These are phyloP conservation scores for Xestobium rufovillosum DNA, from an alignment of 2,888 invertebrate species.

Conservation along the genomic window DNA sequence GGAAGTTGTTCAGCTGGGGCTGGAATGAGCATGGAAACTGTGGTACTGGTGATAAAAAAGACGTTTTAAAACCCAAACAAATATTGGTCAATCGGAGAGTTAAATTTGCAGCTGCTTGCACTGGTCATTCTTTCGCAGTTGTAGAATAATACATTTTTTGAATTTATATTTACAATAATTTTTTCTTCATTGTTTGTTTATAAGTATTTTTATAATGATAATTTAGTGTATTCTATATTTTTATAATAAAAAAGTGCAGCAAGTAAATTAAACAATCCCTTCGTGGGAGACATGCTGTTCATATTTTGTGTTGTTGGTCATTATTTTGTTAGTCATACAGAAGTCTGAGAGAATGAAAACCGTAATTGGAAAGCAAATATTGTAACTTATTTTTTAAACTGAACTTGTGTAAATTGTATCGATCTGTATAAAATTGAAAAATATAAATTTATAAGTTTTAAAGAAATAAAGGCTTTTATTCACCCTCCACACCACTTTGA, in stretches of 20 bases:
- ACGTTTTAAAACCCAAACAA: slow-evolving; percentile 43
- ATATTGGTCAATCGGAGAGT: slow-evolving; percentile 37
- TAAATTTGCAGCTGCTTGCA: slow-evolving; percentile 43
- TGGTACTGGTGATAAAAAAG: slow-evolving; percentile 53
- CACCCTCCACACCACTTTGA: too few species aligned
- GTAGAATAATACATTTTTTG: slow-evolving; percentile 36
- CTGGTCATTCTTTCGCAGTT: slow-evolving; percentile 48
- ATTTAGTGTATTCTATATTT: slow-evolving; percentile 40
- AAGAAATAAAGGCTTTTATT: too few species aligned
- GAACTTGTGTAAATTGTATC: too few species aligned
- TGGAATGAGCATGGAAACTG: slow-evolving; percentile 90
- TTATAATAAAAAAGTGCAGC: slow-evolving; percentile 39
- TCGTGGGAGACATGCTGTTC: too few species aligned
- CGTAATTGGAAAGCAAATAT: too few species aligned
- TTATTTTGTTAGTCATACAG: too few species aligned
- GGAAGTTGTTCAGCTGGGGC: slow-evolving; percentile 70
- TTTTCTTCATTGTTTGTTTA: slow-evolving; percentile 23
- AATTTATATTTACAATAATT: slow-evolving; percentile 10
- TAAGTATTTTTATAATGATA: slow-evolving; percentile 38
- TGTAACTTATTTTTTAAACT: too few species aligned
- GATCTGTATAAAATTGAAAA: too few species aligned
- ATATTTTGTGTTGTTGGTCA: too few species aligned
- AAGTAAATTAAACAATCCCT: slow-evolving; percentile 31
- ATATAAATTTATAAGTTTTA: too few species aligned
- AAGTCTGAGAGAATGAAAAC: too few species aligned